Evolutionary conservation across 2,888 invertebrate genomes (phyloP), one percentile per base, ranked within the genome.

Genomic region (Trichopria drosophilae): DNA sequence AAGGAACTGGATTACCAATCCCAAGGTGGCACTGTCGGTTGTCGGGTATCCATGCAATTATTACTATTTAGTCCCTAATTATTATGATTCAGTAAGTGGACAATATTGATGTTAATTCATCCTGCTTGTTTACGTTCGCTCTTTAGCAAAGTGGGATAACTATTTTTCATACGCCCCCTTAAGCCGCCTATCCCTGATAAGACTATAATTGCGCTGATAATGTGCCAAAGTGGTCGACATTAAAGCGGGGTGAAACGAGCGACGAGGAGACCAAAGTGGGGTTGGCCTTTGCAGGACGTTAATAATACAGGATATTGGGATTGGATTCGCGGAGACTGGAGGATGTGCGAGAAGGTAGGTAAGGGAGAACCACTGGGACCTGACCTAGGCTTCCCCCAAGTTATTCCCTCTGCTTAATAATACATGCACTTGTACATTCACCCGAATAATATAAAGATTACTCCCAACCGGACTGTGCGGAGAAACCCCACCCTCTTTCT

Each of bases 301-400:
- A 72, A 72, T 70, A 72, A 72, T 72, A 62, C 64, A 72, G 51
- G 55, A 58, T 68, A 70, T 72, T 68, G 67, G 71, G 66, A 72
- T 72, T 70, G 70, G 69, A 71, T 67, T 68, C 61, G 60, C 57
- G 37, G 47, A 37, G 46, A 41, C 29, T 45, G 44, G 53, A 51
- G 20, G 32, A 18, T 20, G 7, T 2, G 29, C 13, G 43, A 50
- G 18, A 31, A 22, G 34, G 18, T 19, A 29, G 26, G 28, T 19
- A 29, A 18, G 31, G 42, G 49, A 26, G 53, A 64, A 61, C 70
- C 65, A 60, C 58, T 55, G 68, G 65, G 70, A 70, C 63, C 61
- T 64, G 69, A 67, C 69, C 70, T 63, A 62, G 60, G 61, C 60
- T 61, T 63, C 61, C 61, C 53, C 60, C 61, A 59, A 67, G 58